Base-by-base conservation (phyloP, 1,140 invertebrate species). In the Aphis gossypii region DNA sequence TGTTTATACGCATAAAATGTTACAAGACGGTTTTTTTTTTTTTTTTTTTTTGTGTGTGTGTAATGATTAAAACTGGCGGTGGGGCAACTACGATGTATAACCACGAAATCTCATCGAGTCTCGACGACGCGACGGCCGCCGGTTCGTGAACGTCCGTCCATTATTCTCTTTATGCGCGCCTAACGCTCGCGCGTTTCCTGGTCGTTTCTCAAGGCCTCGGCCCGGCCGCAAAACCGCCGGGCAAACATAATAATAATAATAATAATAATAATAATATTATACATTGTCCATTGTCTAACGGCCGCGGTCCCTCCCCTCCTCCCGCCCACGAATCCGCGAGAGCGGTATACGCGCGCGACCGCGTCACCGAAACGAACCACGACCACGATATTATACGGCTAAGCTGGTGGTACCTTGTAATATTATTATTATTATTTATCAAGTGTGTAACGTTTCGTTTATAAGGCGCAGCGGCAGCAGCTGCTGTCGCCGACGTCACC, bases 201-300 rank as follows among this genome's bases (percentile, higher is more conserved):
- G 91, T 92, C 76, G 68, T 51, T 92, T 82, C 30, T 92, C 91
- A 92, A 92, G 91, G 91, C 46, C 91, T 82, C 68, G 30, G n/a
- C 30, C 6, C 35, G 88, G 88, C 88, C 48, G 51, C 87, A 54
- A 89, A 35, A 89, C 88, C 48, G 51, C 35, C 30, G 84, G 21
- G 21, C 83, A 86, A 92, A 48, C 46, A 35, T 25, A 91, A 76
- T 91, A 44, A 90, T 90, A 68, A 90, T 51, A 38, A 35, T 54
- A 51, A 38, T 90, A 54, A 23, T 44, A n/a, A 44, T 88, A 88
- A 46, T 76, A 82, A 48, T 91, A 68, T 30, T 46, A 20, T 25
- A 56, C 82, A 92, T 82, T 82, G 60, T 92, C 68, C 60, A 92
- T 92, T 92, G 60, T 92, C 54, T 92, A 82, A 30, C 48, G 83